Evolutionary conservation across 1,140 invertebrate genomes (phyloP), one percentile per base, ranked within the genome.

Genomic region (Drosophila gunungcola): DNA sequence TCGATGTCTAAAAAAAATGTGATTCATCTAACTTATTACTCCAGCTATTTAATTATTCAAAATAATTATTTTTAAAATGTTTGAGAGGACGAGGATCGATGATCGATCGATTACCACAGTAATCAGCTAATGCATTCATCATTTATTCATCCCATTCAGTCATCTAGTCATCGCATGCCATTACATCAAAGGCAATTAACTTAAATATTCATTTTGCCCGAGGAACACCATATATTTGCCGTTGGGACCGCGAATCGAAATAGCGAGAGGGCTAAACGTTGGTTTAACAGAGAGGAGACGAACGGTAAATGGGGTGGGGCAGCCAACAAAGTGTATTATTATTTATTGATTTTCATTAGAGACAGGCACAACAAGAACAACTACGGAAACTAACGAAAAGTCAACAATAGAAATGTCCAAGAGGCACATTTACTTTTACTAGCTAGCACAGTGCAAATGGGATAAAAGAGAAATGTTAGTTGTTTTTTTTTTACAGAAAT

Each of bases 301-400:
- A 32, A 3, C 27, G n/a, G 27, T 49, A 13, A 32, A 29, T 27
- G 56, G 3, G 57, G 38, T 34, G 52, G 48, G 56, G 52, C 63
- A 72, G 55, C 65, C 73, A 81, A 73, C 69, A 76, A 83, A 88
- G 79, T 80, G 83, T 88, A 86, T 83, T 83, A 84, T 84, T 84
- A 86, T 86, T 86, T 86, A 86, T 86, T 86, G 83, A 86, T 86
- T 86, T 86, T 79, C 73, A 88, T 73, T 57, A 29, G 52, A 49
- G 53, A 25, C 53, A 55, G 38, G 27, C 16, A 36, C 13, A 63
- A 16, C 12, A 36, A 67, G 29, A 65, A 67, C 4, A 68, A 68
- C 45, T 39, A 60, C 36, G 51, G 39, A 46, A 75, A 75, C 67
- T 48, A 56, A 42, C 58, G 16, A 49, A 62, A 63, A 64, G 36